These are phyloP conservation scores for Lacerta viridis DNA, from an alignment of 2,797 vertebrate genomes.

Conservation along the genomic window DNA sequence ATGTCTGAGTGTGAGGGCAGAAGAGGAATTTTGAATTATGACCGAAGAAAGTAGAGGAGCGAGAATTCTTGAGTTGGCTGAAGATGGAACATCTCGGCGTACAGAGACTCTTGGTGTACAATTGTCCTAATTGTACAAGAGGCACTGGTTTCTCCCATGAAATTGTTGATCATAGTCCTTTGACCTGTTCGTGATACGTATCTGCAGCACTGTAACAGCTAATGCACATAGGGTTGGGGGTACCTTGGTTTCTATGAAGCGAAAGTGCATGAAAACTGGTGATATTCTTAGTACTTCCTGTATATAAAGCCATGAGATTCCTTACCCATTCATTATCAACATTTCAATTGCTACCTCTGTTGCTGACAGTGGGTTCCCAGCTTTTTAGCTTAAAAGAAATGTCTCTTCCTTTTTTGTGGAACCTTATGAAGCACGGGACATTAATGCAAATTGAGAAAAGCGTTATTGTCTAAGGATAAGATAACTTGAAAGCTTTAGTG, in stretches of 20 bases:
- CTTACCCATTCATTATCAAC: neutral
- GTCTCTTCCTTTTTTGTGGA: neutral
- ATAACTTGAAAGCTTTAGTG: neutral
- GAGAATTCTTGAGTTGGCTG: neutral
- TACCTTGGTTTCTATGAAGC: neutral
- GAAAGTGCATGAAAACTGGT: neutral
- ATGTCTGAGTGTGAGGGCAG: neutral
- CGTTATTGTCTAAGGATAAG: slow-evolving; percentile 20
- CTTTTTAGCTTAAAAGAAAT: neutral
- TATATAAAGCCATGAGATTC: neutral
- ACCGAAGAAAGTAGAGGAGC: neutral
- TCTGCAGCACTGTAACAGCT: neutral
- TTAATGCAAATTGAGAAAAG: neutral
- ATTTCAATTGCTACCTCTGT: neutral
- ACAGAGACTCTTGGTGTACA: neutral
- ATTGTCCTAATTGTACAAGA: neutral
- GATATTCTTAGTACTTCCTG: neutral
- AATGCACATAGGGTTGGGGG: neutral
- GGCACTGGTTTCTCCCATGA: neutral
- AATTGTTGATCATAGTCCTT: neutral
- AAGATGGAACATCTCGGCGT: neutral
- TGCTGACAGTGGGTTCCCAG: neutral
- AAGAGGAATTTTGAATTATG: neutral
- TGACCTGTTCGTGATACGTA: neutral
- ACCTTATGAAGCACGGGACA: slow-evolving; percentile 8